Percentiles rank a stretch among this genome's conserved stretches.
Evolutionary conservation across 2,888 invertebrate species (phyloP).

Genomic region (Zaprionus lineosus): DNA sequence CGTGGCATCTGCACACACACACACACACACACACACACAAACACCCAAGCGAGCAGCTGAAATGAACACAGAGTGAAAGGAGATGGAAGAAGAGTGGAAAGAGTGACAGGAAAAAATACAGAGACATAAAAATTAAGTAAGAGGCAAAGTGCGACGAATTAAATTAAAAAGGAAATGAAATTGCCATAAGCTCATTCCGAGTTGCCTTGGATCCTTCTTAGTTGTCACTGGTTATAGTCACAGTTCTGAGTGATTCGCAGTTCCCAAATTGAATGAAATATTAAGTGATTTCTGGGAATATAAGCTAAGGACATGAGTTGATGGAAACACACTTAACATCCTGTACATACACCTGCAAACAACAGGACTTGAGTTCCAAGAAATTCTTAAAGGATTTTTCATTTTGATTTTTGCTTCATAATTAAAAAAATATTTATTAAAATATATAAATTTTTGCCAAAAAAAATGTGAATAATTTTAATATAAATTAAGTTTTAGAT

Average conservation of each 20-base stretch:
- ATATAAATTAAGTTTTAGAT: too few relatives aligned
- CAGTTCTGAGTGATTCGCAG: conserved; percentile 5
- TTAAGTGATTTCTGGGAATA: conserved; percentile 9
- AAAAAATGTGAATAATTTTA: too few relatives aligned
- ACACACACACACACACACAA: too few relatives aligned
- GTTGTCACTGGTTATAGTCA: conserved; percentile 17
- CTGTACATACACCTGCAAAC: too few relatives aligned
- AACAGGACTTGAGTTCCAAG: too few relatives aligned
- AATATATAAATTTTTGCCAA: too few relatives aligned
- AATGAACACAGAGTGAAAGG: background rate
- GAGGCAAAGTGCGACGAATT: conserved; percentile 52
- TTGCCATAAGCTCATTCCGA: conserved; percentile 48
- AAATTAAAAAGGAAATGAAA: conserved; percentile 76
- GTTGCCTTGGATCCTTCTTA: conserved; percentile 10
- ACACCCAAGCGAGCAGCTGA: background rate
- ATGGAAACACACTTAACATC: too few relatives aligned
- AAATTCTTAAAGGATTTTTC: too few relatives aligned
- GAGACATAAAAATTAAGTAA: conserved; percentile 44
- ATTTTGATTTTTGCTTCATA: too few relatives aligned
- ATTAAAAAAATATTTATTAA: too few relatives aligned
- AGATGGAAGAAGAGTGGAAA: background rate
- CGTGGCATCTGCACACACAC: too few relatives aligned
- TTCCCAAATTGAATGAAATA: conserved; percentile 23
- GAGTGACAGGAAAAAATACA: conserved; percentile 9
- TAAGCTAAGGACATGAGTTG: too few relatives aligned